phyloP scores from a whole-genome alignment of 2,888 invertebrate species.

The Eupithecia exiguata region DNA sequence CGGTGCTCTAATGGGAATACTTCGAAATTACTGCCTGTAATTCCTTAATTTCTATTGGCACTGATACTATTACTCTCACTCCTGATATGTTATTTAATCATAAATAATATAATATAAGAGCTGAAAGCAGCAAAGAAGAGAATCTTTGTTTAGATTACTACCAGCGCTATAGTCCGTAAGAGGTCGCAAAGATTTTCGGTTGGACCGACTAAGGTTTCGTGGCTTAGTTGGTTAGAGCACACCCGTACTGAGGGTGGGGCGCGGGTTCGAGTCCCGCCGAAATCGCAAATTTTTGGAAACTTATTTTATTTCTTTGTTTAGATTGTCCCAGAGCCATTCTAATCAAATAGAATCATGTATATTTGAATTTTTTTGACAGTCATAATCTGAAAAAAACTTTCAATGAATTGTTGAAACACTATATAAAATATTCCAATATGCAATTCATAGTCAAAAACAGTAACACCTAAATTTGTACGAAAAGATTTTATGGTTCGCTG shows the following conservation, averaged over 20 bases:
- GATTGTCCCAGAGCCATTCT: not conserved
- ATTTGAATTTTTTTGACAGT: too few species aligned
- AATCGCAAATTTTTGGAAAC: too few species aligned
- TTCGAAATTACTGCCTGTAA: too few species aligned
- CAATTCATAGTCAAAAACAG: not conserved
- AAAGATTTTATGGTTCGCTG: conserved; percentile 59
- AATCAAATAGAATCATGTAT: not conserved
- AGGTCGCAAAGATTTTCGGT: too few species aligned
- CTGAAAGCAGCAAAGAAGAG: not conserved
- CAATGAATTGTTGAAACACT: not conserved
- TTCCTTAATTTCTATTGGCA: not conserved
- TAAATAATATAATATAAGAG: not conserved
- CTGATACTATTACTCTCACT: not conserved
- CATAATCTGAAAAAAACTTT: not conserved
- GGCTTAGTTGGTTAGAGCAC: too few species aligned
- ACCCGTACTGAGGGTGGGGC: too few species aligned
- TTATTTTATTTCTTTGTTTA: too few species aligned
- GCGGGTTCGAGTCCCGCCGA: too few species aligned
- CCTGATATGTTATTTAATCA: too few species aligned
- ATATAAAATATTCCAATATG: not conserved
- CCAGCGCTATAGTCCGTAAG: too few species aligned
- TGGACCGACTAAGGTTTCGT: too few species aligned
- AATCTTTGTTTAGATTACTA: not conserved
- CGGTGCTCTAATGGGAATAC: too few species aligned
- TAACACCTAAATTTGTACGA: conserved; percentile 31